Percentiles rank a stretch among this genome's conserved stretches.
phyloP scores from a whole-genome alignment of 2,797 vertebrate species.

The Parotocinclus haroldoi region DNA sequence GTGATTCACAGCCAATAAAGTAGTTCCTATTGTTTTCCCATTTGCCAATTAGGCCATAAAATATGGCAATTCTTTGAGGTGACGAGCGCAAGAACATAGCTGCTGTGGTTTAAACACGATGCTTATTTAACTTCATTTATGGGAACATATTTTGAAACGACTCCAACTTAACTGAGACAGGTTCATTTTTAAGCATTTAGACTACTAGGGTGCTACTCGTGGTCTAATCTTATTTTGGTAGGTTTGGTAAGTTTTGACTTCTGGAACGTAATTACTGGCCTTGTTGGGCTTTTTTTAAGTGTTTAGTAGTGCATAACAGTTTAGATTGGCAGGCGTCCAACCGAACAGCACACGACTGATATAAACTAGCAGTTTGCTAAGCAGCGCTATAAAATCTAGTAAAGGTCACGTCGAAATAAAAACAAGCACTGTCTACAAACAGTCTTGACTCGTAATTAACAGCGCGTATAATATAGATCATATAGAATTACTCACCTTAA shows the following conservation, averaged over 20 bases:
- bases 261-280: neutral
- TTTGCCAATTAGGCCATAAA: conserved; percentile 14
- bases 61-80: no score
- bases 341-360: neutral
- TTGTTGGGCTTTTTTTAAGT: neutral
- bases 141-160: neutral
- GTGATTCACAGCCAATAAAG: conserved; percentile 5
- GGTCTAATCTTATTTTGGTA: no score
- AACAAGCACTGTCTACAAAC: no score
- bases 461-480: no score
- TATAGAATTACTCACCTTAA: neutral
- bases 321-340: neutral
- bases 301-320: neutral
- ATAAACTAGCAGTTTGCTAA: neutral
- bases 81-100: neutral
- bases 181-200: neutral
- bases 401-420: no score
- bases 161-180: neutral
- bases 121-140: neutral
- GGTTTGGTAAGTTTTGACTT: neutral
- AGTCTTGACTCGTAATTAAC: no score
- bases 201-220: no score
- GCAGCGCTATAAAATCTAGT: neutral
- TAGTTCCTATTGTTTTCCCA: neutral
- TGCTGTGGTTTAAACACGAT: neutral